Evolutionary conservation across 1,140 invertebrate species (phyloP).

Genomic region (Gyrodactylus bullatarudis): DNA sequence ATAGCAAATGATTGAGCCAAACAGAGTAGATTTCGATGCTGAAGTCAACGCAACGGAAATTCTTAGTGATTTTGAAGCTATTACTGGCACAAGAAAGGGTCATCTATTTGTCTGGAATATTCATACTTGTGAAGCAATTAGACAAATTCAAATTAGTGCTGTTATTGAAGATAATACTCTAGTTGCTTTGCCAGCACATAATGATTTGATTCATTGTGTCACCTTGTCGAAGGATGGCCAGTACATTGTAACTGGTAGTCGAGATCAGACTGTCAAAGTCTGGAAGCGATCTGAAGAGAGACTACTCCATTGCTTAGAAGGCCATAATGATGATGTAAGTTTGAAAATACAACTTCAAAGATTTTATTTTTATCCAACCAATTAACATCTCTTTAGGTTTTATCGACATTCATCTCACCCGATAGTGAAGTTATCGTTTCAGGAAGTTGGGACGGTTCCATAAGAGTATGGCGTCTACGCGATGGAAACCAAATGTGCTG

Average conservation of each 20-base stretch:
- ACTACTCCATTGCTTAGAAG: slow-evolving; percentile 13
- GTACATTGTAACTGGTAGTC: slow-evolving; percentile 16
- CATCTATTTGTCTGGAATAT: slow-evolving; percentile 18
- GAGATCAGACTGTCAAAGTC: slow-evolving; percentile 17
- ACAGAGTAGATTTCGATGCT: slow-evolving; percentile 15
- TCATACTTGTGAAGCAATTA: slow-evolving; percentile 14
- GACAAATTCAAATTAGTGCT: slow-evolving; percentile 4
- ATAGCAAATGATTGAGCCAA: slow-evolving; percentile 12
- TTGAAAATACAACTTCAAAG: background rate
- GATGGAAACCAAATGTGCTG: slow-evolving; percentile 14
- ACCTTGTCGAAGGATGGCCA: slow-evolving; percentile 14
- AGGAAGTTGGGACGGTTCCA: slow-evolving; percentile 17
- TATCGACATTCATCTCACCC: slow-evolving; percentile 15
- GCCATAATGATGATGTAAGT: slow-evolving; percentile 18
- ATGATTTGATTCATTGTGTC: slow-evolving; percentile 15
- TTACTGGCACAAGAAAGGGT: slow-evolving; percentile 18
- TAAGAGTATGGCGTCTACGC: slow-evolving; percentile 17
- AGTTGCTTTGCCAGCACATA: slow-evolving; percentile 11
- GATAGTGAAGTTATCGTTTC: slow-evolving; percentile 19
- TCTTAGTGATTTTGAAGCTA: slow-evolving; percentile 16
- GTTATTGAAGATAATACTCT: background rate
- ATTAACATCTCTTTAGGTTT: slow-evolving; percentile 13
- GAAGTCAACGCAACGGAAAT: slow-evolving; percentile 16
- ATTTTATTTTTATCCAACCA: too few species aligned
- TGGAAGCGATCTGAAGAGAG: slow-evolving; percentile 17